Conservation (phyloP, 2,888 invertebrate genomes). For the Ethmia dodecea region DNA sequence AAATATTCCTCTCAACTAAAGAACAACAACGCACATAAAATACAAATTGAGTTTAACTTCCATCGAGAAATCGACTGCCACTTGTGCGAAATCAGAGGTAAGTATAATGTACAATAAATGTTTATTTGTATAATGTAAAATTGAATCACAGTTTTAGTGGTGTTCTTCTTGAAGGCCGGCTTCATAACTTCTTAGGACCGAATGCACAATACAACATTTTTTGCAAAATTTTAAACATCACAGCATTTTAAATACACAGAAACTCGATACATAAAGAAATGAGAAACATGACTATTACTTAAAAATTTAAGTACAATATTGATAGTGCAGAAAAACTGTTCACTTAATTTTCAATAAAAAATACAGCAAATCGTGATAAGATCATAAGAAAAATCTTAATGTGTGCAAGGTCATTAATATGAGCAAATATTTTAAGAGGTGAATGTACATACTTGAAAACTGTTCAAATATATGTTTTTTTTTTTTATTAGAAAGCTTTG, state of each 20-base stretch:
- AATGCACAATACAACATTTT: constrained; percentile 16
- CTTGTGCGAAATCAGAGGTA: constrained; percentile 23
- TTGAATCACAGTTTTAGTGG: constrained; percentile 69
- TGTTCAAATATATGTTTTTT: too few relatives aligned
- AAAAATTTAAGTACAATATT: constrained; percentile 55
- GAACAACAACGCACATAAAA: constrained; percentile 61
- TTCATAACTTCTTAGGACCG: constrained; percentile 44
- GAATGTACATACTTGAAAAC: too few relatives aligned
- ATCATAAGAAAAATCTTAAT: too few relatives aligned
- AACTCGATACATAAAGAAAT: too few relatives aligned
- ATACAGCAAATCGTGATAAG: too few relatives aligned
- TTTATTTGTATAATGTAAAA: constrained; percentile 57
- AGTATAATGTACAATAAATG: constrained; percentile 24
- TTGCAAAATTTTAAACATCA: too few relatives aligned
- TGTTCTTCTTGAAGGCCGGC: constrained; percentile 59
- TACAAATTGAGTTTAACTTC: constrained; percentile 42
- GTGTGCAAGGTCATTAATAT: too few relatives aligned
- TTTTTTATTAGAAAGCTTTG: too few relatives aligned
- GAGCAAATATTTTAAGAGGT: too few relatives aligned
- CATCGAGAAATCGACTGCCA: constrained; percentile 10
- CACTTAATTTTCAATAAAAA: too few relatives aligned
- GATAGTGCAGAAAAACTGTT: constrained; percentile 23
- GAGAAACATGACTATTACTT: too few relatives aligned
- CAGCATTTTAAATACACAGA: too few relatives aligned
- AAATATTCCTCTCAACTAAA: constrained; percentile 50